These are phyloP conservation scores for Pilophorus perplexus DNA, from an alignment of 2,888 invertebrate species.

Conservation along the genomic window DNA sequence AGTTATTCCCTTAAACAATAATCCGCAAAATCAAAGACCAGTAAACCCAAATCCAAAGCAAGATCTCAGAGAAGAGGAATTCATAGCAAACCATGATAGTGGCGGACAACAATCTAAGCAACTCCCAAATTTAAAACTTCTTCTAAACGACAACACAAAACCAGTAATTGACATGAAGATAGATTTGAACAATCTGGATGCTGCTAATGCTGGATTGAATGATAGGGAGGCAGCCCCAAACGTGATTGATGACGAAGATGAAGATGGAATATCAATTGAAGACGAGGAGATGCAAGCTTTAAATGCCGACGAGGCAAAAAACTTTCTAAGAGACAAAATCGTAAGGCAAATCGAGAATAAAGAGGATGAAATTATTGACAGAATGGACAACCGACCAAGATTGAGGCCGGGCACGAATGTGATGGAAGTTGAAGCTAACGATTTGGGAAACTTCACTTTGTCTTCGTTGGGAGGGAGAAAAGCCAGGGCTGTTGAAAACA, in stretches of 20 bases:
- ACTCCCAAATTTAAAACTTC: slow-evolving; percentile 10
- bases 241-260: background rate
- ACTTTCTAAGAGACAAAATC: slow-evolving; percentile 17
- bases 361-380: slow-evolving; percentile 22
- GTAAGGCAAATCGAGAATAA: slow-evolving; percentile 20
- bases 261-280: slow-evolving; percentile 9
- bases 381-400: background rate
- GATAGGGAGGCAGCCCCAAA: background rate
- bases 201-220: background rate
- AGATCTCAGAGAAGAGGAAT: too few relatives aligned
- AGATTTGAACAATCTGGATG: slow-evolving; percentile 6
- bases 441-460: background rate
- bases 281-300: background rate
- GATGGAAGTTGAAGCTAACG: background rate
- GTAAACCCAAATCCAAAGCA: too few relatives aligned
- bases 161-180: slow-evolving; percentile 16
- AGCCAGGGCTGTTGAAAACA: background rate
- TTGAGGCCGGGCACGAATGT: background rate
- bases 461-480: background rate
- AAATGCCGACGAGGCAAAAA: slow-evolving; percentile 14
- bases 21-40: too few relatives aligned
- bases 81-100: too few relatives aligned
- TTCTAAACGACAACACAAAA: slow-evolving; percentile 4
- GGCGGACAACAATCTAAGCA: background rate
- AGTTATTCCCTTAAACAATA: too few relatives aligned